Percentiles rank a stretch among this genome's conserved stretches.
Evolutionary conservation across 2,797 vertebrate species (phyloP).

Genomic region (Cephalopachus bancanus): DNA sequence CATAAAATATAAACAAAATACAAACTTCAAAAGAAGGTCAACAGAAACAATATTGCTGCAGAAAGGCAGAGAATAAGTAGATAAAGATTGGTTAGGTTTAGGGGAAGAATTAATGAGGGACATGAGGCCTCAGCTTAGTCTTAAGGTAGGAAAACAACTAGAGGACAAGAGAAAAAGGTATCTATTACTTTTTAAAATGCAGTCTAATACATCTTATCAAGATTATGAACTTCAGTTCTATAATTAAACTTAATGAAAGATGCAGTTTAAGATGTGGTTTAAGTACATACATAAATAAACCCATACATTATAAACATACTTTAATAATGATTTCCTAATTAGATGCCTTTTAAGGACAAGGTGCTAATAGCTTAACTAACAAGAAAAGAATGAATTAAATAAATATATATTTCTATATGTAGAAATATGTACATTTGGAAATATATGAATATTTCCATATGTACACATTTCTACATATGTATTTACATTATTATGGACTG

Average conservation of each 20-base stretch:
- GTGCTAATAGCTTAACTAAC: not conserved
- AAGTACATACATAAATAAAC: not conserved
- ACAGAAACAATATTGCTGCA: not conserved
- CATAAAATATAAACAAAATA: not conserved
- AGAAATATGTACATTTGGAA: too few species aligned
- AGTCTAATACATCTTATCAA: not conserved
- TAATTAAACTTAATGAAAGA: not conserved
- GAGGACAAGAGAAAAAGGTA: not conserved
- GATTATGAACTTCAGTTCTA: not conserved
- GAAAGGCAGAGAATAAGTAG: not conserved
- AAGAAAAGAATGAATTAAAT: not conserved
- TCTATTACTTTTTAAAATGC: not conserved
- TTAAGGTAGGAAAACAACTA: not conserved
- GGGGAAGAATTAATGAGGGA: not conserved
- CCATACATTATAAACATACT: not conserved
- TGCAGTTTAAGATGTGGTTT: not conserved
- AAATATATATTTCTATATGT: not conserved
- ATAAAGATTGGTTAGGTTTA: not conserved
- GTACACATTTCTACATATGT: not conserved
- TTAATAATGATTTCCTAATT: not conserved
- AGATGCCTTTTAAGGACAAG: not conserved
- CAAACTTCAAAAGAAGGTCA: not conserved
- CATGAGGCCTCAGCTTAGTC: not conserved
- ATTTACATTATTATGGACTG: not conserved
- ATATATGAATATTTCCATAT: not conserved